phyloP scores from a whole-genome alignment of 2,797 vertebrate genomes.

The Acropternis orthonyx region DNA sequence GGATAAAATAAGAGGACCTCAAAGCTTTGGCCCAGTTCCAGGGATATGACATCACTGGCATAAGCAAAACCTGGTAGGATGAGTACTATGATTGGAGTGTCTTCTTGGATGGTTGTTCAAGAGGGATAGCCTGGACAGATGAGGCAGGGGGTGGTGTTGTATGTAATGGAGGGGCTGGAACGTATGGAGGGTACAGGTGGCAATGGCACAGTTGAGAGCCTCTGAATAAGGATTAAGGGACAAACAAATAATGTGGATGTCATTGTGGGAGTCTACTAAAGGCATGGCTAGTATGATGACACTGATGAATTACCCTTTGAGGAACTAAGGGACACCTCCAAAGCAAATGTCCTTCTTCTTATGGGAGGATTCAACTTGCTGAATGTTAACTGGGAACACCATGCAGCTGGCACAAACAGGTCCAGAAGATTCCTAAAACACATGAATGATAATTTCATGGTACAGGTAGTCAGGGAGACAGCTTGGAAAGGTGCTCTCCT shows the following conservation, averaged over 20 bases:
- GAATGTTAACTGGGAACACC: background rate
- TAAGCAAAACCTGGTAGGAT: background rate
- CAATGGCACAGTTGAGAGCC: background rate
- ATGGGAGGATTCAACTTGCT: background rate
- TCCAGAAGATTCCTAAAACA: background rate
- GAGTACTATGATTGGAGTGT: background rate
- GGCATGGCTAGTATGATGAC: background rate
- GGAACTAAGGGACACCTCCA: background rate
- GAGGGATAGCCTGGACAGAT: too few relatives aligned
- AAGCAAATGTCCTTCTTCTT: background rate
- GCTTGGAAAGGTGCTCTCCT: too few relatives aligned
- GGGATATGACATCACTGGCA: background rate
- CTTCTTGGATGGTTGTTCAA: background rate
- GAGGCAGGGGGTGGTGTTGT: fast-evolving
- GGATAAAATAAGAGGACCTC: background rate
- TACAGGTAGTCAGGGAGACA: background rate
- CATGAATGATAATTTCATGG: background rate
- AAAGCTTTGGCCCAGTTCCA: background rate
- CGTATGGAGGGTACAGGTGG: background rate
- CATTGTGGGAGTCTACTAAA: background rate
- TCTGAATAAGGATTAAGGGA: background rate
- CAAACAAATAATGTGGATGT: background rate
- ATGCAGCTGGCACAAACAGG: background rate
- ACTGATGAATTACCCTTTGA: background rate
- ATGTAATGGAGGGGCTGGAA: background rate